Base-by-base conservation (phyloP, 2,888 invertebrate genomes). In the Mimachlamys varia region DNA sequence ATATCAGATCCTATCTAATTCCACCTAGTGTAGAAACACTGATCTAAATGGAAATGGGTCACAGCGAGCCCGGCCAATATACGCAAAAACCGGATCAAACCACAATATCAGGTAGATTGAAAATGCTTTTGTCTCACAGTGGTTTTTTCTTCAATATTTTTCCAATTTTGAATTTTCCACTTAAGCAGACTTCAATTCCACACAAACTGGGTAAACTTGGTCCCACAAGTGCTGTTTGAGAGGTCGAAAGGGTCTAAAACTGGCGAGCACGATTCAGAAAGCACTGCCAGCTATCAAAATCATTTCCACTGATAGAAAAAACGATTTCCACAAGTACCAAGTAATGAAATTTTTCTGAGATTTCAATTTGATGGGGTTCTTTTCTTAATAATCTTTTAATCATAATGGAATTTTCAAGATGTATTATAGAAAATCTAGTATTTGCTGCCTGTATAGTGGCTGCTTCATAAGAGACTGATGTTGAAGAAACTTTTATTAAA, bases 401-500 rank as follows among this genome's bases (percentile, higher is more conserved):
- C 76, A 76, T 76, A 76, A 76, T 76, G 27, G 76, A 76, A 76
- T 76, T 76, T 76, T 33, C 33, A 27, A 76, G 58, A 58, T 22
- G 76, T 76, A 33, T 13, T 76, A 12, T 33, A 27, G 27, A 12
- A 76, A 33, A 0, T 76, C 33, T 33, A 76, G 76, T 76, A 15
- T 15, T 22, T 76, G 33, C 27, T 27, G 33, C 13, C 12, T 5
- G 33, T n/a, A n/a, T n/a, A n/a, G n/a, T 15, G 33, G 76, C 7
- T 33, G 2, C n/a, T 76, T 76, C 12, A 7, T 27, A n/a, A 7
- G 27, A 76, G 76, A 7, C 19, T 13, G 58, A 58, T n/a, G n/a
- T 2, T 58, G 10, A 58, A 0, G 76, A 33, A 33, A 76, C 76
- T 76, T 13, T 33, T 12, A 13, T 76, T 33, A 27, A 76, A 7